Evolutionary conservation across 2,797 vertebrate species (phyloP).

Genomic region (Paguma larvata): DNA sequence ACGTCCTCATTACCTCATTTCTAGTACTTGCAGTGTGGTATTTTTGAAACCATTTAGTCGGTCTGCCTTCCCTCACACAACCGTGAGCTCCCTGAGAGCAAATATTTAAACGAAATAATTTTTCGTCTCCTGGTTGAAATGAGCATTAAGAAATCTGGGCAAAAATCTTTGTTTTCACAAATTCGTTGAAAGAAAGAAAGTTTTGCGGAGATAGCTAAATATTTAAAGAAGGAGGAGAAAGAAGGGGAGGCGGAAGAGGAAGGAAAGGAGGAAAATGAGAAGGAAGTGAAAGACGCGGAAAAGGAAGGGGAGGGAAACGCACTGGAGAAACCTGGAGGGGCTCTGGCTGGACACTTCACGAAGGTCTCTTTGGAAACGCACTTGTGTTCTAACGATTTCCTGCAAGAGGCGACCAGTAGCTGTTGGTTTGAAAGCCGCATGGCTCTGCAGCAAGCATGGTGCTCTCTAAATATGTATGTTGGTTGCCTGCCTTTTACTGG

Average conservation of each 20-base stretch:
- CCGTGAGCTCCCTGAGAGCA: neutral
- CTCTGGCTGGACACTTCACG: neutral
- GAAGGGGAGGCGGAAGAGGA: neutral
- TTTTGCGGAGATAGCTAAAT: neutral
- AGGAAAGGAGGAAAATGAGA: neutral
- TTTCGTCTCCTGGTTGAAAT: neutral
- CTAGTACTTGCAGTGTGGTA: too few relatives aligned
- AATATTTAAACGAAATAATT: neutral
- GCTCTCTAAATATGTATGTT: neutral
- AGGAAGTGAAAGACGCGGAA: neutral
- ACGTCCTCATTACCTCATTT: neutral
- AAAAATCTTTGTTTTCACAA: neutral
- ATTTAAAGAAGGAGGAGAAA: neutral
- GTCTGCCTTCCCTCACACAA: neutral
- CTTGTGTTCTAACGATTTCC: neutral
- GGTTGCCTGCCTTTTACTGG: conserved; percentile 74
- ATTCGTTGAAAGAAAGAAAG: neutral
- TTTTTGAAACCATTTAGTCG: neutral
- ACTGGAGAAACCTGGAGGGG: neutral
- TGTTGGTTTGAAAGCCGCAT: neutral
- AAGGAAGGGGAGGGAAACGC: neutral
- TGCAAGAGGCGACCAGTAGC: neutral
- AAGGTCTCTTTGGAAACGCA: neutral
- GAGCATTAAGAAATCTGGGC: neutral
- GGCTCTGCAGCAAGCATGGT: neutral